Evolutionary conservation across 37 sponge, comb jelly and placozoan species (phyloP), one percentile per base, ranked within the genome.

Genomic region (Hexactinellida sp.): DNA sequence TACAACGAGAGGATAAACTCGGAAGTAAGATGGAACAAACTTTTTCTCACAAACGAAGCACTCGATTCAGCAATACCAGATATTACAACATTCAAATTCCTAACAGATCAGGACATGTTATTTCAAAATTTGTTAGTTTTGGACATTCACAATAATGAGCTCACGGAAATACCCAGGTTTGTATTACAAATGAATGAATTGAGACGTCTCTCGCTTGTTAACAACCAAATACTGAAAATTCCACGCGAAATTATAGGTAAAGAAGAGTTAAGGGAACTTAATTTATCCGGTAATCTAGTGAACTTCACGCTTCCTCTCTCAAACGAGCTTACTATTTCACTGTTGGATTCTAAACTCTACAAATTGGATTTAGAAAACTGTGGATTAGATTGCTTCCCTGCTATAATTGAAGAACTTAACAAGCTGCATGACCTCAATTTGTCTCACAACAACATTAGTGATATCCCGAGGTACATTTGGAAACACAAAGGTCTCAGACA

Each of bases 401-500:
- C 76, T 3, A 23, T 63, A 3, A 63, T 63, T 7, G 76, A 63
- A 63, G 76, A 63, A n/a, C 76, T 63, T 7, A 7, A n/a, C 28
- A n/a, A n/a, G 76, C 76, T 63, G 34, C 76, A 63, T n/a, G 28
- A 63, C 34, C 34, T 63, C 32, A 63, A 63, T n/a, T n/a, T 63
- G 13, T 63, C 76, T 5, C 76, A 63, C 25, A 63, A 63, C 34
- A 63, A 63, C 34, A 63, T 63, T n/a, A n/a, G 13, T 25, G 3
- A 5, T 3, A 63, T 63, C 34, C 76, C 76, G 28, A 21, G 28
- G 3, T 63, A 63, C 76, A 63, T 63, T n/a, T 63, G 76, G 76
- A 63, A 25, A n/a, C 76, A 63, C 34, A 63, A n/a, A 63, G 76
- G 76, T 7, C 87, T 93, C 28, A 37, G 38, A 21, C 84, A 84